These are phyloP conservation scores for Rhaphigaster nebulosa DNA, from an alignment of 2,888 invertebrate species.

Conservation along the genomic window DNA sequence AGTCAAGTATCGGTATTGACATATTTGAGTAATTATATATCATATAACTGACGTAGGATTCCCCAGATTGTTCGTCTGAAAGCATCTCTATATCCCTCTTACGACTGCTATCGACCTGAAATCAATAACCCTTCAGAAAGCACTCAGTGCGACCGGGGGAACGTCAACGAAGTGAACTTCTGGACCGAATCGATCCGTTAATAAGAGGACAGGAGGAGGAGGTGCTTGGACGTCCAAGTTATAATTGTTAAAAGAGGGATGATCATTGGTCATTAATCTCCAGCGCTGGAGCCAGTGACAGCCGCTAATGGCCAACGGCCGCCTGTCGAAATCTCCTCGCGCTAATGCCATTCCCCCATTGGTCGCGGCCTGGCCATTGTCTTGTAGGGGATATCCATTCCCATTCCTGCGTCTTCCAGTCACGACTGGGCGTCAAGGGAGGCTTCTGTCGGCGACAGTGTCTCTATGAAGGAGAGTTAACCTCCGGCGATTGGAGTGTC, in stretches of 20 bases:
- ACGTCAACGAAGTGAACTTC: slow-evolving; percentile 11
- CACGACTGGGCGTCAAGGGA: slow-evolving; percentile 34
- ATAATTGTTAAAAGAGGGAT: slow-evolving; percentile 54
- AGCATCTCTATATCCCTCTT: neutral
- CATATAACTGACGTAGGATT: neutral
- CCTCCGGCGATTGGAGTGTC: neutral
- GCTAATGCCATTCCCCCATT: slow-evolving; percentile 47
- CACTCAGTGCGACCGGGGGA: neutral
- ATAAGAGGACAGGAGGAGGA: slow-evolving; percentile 23
- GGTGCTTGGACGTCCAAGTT: slow-evolving; percentile 41
- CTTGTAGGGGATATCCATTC: slow-evolving; percentile 6
- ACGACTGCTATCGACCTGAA: neutral
- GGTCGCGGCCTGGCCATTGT: slow-evolving; percentile 27
- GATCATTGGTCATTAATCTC: slow-evolving; percentile 35
- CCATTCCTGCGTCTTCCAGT: slow-evolving; percentile 25
- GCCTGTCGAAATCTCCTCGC: slow-evolving; percentile 46
- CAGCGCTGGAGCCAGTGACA: neutral
- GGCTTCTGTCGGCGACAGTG: slow-evolving; percentile 23
- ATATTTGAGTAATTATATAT: neutral
- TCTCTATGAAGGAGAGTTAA: slow-evolving; percentile 1
- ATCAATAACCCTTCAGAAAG: slow-evolving; percentile 30
- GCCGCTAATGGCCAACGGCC: slow-evolving; percentile 40
- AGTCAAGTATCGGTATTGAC: neutral
- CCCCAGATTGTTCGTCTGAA: neutral
- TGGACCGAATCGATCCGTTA: slow-evolving; percentile 45